Evolutionary conservation across 2,797 vertebrate genomes (phyloP).

Genomic region (Crocidura indochinensis): DNA sequence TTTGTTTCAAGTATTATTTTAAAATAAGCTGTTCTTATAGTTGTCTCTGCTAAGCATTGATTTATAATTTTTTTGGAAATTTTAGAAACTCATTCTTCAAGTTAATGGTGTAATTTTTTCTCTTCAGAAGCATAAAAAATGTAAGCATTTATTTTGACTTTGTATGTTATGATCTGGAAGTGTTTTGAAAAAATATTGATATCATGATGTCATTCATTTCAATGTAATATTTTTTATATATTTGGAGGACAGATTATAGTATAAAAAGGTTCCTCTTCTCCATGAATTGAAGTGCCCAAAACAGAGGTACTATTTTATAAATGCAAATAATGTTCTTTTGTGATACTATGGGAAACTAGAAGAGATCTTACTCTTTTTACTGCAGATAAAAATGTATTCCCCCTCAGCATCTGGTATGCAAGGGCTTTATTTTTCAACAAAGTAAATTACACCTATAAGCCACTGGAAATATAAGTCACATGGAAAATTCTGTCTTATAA

Average conservation of each 20-base stretch:
- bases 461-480: background rate
- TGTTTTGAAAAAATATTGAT: constrained; percentile 32
- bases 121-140: constrained; percentile 41
- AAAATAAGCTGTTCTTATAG: background rate
- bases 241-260: background rate
- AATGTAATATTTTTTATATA: background rate
- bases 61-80: constrained; percentile 54
- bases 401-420: background rate
- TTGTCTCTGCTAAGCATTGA: constrained; percentile 44
- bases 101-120: constrained; percentile 52
- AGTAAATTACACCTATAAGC: background rate
- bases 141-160: background rate
- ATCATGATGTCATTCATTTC: background rate
- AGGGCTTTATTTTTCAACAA: constrained; percentile 34
- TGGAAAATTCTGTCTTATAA: constrained; percentile 8
- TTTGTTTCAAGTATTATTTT: constrained; percentile 68
- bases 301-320: constrained; percentile 39
- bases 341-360: background rate
- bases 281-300: constrained; percentile 47
- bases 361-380: background rate
- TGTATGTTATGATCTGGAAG: constrained; percentile 1
- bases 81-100: constrained; percentile 56
- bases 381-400: background rate
- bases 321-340: constrained; percentile 43
- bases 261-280: background rate